phyloP scores from a whole-genome alignment of 2,888 invertebrate species.

The Calliphora vomitoria region DNA sequence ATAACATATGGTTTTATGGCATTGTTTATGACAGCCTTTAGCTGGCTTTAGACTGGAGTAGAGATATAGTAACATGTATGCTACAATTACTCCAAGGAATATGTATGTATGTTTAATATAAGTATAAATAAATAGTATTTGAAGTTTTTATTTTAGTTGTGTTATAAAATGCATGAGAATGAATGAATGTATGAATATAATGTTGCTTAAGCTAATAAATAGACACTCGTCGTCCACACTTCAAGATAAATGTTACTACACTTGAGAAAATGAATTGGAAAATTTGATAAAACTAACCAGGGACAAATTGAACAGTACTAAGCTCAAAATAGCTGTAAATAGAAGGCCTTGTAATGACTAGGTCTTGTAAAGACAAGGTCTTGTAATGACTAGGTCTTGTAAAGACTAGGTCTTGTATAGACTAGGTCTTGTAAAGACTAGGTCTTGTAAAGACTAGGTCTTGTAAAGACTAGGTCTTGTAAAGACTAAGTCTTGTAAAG shows the following conservation, averaged over 20 bases:
- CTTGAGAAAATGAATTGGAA: constrained; percentile 4
- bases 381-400: too few relatives aligned
- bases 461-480: too few relatives aligned
- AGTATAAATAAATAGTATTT: background rate
- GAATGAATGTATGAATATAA: background rate
- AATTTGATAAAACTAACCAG: too few relatives aligned
- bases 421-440: too few relatives aligned
- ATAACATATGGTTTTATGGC: constrained; percentile 60
- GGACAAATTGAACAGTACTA: too few relatives aligned
- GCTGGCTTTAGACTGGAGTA: background rate
- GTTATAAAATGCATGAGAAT: constrained; percentile 18
- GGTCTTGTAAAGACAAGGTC: too few relatives aligned
- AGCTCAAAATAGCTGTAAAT: too few relatives aligned
- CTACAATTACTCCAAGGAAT: constrained; percentile 24
- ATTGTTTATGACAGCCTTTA: constrained; percentile 66
- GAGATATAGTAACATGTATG: background rate
- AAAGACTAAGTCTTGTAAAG: too few relatives aligned
- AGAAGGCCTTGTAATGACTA: too few relatives aligned
- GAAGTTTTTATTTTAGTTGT: constrained; percentile 30
- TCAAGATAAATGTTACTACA: constrained; percentile 1
- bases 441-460: too few relatives aligned
- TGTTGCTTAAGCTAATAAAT: constrained; percentile 37
- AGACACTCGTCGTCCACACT: background rate
- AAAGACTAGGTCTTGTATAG: too few relatives aligned
- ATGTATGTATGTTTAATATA: background rate